Conservation (phyloP, 2,797 vertebrate species). For the Pantherophis alleghaniensis region DNA sequence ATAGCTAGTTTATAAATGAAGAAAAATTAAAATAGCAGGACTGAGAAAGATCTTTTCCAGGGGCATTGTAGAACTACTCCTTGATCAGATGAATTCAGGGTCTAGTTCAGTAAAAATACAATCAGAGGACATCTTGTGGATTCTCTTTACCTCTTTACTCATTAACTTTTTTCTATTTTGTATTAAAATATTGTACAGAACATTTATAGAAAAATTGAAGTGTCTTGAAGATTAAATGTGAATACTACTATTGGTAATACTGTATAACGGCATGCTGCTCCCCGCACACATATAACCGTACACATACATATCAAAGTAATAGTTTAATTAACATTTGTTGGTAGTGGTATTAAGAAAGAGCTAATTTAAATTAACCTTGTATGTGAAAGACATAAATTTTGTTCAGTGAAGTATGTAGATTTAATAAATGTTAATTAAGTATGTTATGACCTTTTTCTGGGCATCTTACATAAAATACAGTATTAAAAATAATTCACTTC, state of each 20-base stretch:
- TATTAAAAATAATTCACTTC: constrained; percentile 38
- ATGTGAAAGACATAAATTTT: constrained; percentile 60
- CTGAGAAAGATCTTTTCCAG: not conserved
- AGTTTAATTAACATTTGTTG: constrained; percentile 66
- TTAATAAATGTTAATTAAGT: constrained; percentile 64
- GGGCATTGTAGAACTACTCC: not conserved
- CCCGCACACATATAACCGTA: not conserved
- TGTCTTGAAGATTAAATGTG: constrained; percentile 17
- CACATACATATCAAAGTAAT: constrained; percentile 38
- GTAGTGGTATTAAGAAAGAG: constrained; percentile 62
- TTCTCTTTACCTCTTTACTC: not conserved
- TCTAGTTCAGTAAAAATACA: not conserved
- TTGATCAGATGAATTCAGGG: not conserved
- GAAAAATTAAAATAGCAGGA: not conserved
- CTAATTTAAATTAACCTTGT: constrained; percentile 60
- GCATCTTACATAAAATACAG: constrained; percentile 42
- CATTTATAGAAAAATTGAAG: constrained; percentile 26
- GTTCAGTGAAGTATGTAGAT: constrained; percentile 60
- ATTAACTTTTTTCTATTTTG: not conserved
- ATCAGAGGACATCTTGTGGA: not conserved
- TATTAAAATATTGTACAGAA: not conserved
- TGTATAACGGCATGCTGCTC: constrained; percentile 15
- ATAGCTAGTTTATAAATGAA: not conserved
- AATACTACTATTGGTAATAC: not conserved
- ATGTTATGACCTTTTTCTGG: constrained; percentile 30